Evolutionary conservation across 2,113 vertebrate species (phyloP), one percentile per base, ranked within the genome.

Genomic region (Larimichthys polyactis): DNA sequence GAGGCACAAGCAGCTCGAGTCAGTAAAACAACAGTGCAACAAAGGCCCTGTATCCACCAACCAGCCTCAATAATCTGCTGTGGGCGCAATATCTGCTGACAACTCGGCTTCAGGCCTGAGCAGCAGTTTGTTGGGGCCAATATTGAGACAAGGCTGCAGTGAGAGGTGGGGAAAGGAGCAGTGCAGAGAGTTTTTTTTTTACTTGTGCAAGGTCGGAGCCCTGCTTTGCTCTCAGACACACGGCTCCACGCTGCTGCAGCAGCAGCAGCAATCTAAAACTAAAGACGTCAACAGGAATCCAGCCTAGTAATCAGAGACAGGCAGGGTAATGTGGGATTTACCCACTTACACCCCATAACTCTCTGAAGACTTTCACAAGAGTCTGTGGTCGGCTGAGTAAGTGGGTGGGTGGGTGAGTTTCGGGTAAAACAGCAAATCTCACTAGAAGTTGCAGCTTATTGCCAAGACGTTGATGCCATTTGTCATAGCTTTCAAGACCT

Each of bases 81-180:
- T 82, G 87, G 92, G 79, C 67, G 58, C 89, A 87, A 75, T 89
- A 94, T 94, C 87, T 94, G 92, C 92, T 94, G 91, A 94, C 92
- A 80, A 75, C 90, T 82, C 87, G n/a, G 87, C 79, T 86, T 87
- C 66, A 9, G 83, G 74, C 81, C 76, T 9, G 58, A 66, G 79
- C 66, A 29, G 80, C 55, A 59, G 36, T 40, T 79, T 75, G 78
- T 76, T 44, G 82, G 36, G 79, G 83, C 82, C 80, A 78, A 87
- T 67, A 59, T 22, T 59, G 82, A 89, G 71, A 84, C 78, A 54
- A 60, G 76, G 66, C 79, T 75, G 71, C 79, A 66, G 71, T 11
- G 66, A 75, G 79, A 81, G 73, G 43, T n/a, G 75, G 65, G 68
- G 76, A 65, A 65, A 71, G 71, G 68, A 77, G 72, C 19, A 52